Conservation (phyloP, 2,797 vertebrate genomes). For the Mormyrus hasselquistii region DNA sequence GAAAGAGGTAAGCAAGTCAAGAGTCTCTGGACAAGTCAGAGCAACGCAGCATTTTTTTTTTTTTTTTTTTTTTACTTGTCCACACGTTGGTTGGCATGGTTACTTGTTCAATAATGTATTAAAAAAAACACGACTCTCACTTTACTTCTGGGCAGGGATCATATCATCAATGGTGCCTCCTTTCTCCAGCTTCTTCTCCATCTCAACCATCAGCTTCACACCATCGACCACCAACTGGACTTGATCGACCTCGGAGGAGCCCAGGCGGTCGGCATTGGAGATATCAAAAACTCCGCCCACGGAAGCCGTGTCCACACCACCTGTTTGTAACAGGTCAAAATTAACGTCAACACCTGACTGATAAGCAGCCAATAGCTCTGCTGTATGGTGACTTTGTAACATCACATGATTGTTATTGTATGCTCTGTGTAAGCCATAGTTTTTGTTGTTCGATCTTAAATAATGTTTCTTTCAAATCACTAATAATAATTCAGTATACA, state of each 20-base stretch:
- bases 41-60: slow-evolving; percentile 11
- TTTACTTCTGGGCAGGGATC: slow-evolving; percentile 89
- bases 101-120: slow-evolving; percentile 39
- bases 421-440: not conserved
- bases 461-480: not conserved
- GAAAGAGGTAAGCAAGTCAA: slow-evolving; percentile 38
- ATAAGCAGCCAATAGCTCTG: not conserved
- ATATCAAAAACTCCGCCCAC: slow-evolving; percentile 87
- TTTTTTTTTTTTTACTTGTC: slow-evolving; percentile 13
- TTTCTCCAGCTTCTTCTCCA: slow-evolving; percentile 97
- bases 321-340: slow-evolving; percentile 46
- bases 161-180: slow-evolving; percentile 83
- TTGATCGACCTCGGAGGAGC: slow-evolving; percentile 87
- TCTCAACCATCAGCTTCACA: slow-evolving; percentile 93
- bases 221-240: slow-evolving; percentile 95
- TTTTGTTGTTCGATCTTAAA: not conserved
- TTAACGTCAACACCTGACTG: not conserved
- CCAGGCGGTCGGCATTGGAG: slow-evolving; percentile 91
- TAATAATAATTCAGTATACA: not conserved
- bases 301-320: slow-evolving; percentile 89
- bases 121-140: slow-evolving; percentile 38
- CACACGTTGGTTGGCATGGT: slow-evolving; percentile 26
- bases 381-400: not conserved
- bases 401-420: not conserved
- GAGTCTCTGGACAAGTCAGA: slow-evolving; percentile 42